Percentiles rank a stretch among this genome's conserved stretches.
These are phyloP conservation scores for Scotopteryx bipunctaria DNA, from an alignment of 2,888 invertebrate species.

Conservation along the genomic window DNA sequence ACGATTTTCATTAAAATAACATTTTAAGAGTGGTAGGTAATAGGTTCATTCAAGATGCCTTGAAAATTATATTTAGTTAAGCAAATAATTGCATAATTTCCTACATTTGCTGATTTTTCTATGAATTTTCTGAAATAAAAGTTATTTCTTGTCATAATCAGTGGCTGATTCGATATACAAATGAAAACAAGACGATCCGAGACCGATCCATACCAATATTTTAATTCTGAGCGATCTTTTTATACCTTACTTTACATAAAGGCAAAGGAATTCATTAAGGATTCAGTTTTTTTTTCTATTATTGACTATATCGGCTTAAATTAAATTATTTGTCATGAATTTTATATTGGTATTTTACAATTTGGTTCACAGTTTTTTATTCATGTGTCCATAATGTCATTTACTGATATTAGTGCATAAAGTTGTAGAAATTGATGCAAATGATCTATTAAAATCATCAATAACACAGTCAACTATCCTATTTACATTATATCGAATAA, in stretches of 20 bases:
- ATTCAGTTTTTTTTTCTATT: conserved; percentile 20
- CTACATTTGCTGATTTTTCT: too few species aligned
- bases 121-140: too few species aligned
- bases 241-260: conserved; percentile 11
- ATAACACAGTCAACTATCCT: too few species aligned
- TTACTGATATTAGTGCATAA: not conserved
- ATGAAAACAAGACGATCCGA: conserved; percentile 8
- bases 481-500: too few species aligned
- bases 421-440: not conserved
- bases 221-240: conserved; percentile 17
- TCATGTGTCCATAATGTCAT: not conserved
- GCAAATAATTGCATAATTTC: too few species aligned
- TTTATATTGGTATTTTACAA: conserved; percentile 3
- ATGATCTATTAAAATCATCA: not conserved
- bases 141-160: too few species aligned
- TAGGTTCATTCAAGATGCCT: too few species aligned
- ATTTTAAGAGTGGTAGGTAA: too few species aligned
- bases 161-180: not conserved
- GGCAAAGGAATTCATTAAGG: conserved; percentile 16
- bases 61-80: too few species aligned
- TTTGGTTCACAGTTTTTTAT: conserved; percentile 7
- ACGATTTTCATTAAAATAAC: too few species aligned
- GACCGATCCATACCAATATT: conserved; percentile 19
- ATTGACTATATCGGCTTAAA: conserved; percentile 10
- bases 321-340: conserved; percentile 26